Base-by-base conservation (phyloP, 1,140 invertebrate species). In the Bombus breviceps region DNA sequence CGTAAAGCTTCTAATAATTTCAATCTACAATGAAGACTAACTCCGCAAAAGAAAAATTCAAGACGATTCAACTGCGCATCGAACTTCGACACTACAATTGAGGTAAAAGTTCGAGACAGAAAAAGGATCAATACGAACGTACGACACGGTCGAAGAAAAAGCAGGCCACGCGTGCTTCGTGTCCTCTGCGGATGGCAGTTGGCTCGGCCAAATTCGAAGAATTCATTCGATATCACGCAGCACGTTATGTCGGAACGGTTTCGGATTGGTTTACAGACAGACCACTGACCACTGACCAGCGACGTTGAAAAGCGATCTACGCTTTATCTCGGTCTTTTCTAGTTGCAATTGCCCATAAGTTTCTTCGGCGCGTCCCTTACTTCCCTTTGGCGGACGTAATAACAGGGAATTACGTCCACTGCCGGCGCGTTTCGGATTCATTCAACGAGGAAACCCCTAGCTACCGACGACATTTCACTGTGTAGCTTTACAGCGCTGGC, bases 251-350 rank as follows among this genome's bases (percentile, higher is more conserved):
- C 53, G 4, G 12, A 34, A 77, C 57, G 64, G 71, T 59, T 73
- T 43, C 37, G 59, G 25, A 90, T 88, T 90, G 88, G 88, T 68
- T 64, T 41, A 22, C n/a, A 8, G 8, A 28, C 28, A 28, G 39
- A 43, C 34, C 83, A 69, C 71, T 87, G 68, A 62, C 59, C 47
- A 22, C 47, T 53, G 18, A 53, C 18, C 18, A 53, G 47, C 47
- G 47, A 53, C 47, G 41, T 66, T 85, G 66, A 84, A 75, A 79
- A 71, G n/a, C 41, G 6, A 64, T 13, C 47, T n/a, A 39, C 28
- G 28, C 76, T 28, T 41, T 78, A n/a, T 74, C 57, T 81, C 47
- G 39, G 47, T 59, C 76, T 37, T 72, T 57, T 13, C 22, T 1
- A 18, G 18, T 13, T 32, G 18, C 57, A 22, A 53, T 47, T n/a